A percentile compares a stretch with the other conserved stretches of the same genome.
phyloP scores from a whole-genome alignment of 2,797 vertebrate genomes.

The Nyctalus aviator region DNA sequence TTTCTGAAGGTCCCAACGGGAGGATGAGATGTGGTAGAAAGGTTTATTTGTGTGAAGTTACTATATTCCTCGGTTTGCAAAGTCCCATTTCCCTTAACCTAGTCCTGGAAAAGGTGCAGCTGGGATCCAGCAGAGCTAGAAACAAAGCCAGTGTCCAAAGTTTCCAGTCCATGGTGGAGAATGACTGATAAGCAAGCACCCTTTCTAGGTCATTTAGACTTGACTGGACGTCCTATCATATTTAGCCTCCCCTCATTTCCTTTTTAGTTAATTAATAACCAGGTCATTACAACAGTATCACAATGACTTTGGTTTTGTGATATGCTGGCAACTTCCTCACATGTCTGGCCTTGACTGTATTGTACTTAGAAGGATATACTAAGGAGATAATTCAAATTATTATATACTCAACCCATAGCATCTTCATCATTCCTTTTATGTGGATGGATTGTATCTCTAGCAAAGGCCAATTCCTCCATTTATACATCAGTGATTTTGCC shows the following conservation, averaged over 20 bases:
- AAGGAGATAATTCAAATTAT: not conserved
- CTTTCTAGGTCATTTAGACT: not conserved
- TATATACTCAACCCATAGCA: not conserved
- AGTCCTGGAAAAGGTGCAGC: too few species aligned
- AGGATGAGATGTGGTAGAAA: too few species aligned
- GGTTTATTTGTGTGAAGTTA: too few species aligned
- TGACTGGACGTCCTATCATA: not conserved
- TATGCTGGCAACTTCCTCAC: not conserved
- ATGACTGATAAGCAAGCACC: not conserved
- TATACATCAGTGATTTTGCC: not conserved
- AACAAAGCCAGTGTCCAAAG: too few species aligned
- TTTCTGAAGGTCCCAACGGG: too few species aligned
- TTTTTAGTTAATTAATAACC: not conserved
- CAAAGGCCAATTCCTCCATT: not conserved
- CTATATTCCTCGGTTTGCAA: too few species aligned
- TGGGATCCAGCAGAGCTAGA: too few species aligned
- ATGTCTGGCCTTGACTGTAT: not conserved
- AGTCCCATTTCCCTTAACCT: too few species aligned
- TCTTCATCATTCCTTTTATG: slow-evolving; percentile 21
- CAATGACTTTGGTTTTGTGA: slow-evolving; percentile 38
- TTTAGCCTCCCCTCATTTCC: not conserved
- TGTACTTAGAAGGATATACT: not conserved
- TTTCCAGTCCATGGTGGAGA: too few species aligned
- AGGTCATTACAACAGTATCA: not conserved
- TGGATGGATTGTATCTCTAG: slow-evolving; percentile 7